Percentiles rank a stretch among this genome's conserved stretches.
Conservation (phyloP, 2,888 invertebrate species). For the Marasmarcha lunaedactyla region DNA sequence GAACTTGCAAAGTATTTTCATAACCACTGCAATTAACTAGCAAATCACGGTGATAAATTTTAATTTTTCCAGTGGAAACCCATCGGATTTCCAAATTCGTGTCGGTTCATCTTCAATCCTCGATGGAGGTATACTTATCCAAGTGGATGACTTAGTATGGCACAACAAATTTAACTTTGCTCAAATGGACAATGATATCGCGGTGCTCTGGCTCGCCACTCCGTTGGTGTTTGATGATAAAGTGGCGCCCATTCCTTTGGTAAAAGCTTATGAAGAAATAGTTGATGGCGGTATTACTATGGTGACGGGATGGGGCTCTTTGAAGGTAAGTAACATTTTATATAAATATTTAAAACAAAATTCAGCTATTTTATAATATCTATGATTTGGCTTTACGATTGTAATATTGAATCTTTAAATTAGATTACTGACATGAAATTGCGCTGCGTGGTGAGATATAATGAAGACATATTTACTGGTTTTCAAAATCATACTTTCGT, state of each 20-base stretch:
- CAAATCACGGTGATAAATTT: no score
- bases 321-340: slow-evolving; percentile 26
- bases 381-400: no score
- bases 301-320: slow-evolving; percentile 56
- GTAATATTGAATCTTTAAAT: no score
- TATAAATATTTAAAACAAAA: slow-evolving; percentile 14
- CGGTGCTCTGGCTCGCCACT: slow-evolving; percentile 60
- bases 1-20: no score
- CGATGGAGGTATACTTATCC: slow-evolving; percentile 57
- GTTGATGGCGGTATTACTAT: slow-evolving; percentile 38
- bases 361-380: no score
- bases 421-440: no score
- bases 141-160: slow-evolving; percentile 50
- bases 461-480: no score
- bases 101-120: slow-evolving; percentile 63
- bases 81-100: slow-evolving; percentile 32
- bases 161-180: slow-evolving; percentile 62
- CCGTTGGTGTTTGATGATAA: slow-evolving; percentile 53
- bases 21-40: no score
- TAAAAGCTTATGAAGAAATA: slow-evolving; percentile 35
- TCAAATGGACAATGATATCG: slow-evolving; percentile 71
- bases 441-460: no score
- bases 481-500: no score
- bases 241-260: slow-evolving; percentile 50
- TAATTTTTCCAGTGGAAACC: slow-evolving; percentile 6